phyloP scores from a whole-genome alignment of 2,888 invertebrate species.

The Lasioglossum figueresi region DNA sequence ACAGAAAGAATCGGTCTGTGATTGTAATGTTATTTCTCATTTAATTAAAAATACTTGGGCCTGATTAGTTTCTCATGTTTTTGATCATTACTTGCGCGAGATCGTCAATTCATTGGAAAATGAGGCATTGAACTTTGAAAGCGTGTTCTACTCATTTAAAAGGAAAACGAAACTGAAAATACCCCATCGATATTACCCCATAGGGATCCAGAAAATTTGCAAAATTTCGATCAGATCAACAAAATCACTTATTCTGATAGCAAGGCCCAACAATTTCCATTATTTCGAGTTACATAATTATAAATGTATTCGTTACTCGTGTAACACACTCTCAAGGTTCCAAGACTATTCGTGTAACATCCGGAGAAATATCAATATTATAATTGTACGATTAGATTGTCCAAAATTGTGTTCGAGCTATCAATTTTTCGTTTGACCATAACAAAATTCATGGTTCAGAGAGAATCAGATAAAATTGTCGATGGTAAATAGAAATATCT shows the following conservation, averaged over 20 bases:
- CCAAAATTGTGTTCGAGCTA: background rate
- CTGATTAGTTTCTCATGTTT: constrained; percentile 35
- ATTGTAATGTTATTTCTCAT: constrained; percentile 1
- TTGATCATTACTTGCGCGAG: background rate
- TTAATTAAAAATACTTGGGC: constrained; percentile 12
- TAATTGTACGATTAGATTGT: background rate
- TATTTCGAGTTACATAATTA: background rate
- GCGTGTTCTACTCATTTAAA: background rate
- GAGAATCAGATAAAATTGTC: background rate
- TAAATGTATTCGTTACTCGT: background rate
- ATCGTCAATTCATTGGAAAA: background rate
- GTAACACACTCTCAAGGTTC: background rate
- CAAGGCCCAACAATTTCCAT: background rate
- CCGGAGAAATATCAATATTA: background rate
- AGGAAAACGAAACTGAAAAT: background rate
- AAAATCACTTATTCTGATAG: background rate
- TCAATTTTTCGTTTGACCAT: background rate
- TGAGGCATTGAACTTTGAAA: constrained; percentile 12
- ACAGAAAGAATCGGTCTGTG: constrained; percentile 36
- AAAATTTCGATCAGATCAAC: background rate
- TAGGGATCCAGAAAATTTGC: background rate
- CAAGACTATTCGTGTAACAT: background rate
- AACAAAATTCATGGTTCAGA: constrained; percentile 22
- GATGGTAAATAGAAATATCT: constrained; percentile 77
- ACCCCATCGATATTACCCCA: background rate